Conservation (phyloP, 2,113 vertebrate species). For the Paramormyrops kingsleyae region DNA sequence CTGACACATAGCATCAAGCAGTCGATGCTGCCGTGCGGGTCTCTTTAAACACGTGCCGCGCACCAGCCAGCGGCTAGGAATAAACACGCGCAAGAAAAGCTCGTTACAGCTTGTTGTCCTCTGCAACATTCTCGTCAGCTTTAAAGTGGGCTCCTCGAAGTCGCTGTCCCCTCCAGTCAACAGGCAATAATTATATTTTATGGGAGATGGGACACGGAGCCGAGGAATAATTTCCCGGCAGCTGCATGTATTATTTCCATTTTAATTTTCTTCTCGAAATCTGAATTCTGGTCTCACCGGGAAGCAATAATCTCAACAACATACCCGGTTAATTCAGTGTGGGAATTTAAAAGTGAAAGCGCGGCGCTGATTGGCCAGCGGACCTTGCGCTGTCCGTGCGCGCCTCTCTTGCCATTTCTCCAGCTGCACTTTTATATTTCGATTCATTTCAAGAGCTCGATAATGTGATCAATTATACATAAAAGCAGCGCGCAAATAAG, state of each 20-base stretch:
- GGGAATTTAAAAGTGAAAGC: neutral
- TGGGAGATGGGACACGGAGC: neutral
- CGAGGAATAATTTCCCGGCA: neutral
- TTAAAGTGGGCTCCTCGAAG: neutral
- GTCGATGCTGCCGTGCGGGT: neutral
- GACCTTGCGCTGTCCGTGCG: neutral
- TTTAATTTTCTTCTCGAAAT: slow-evolving; percentile 6
- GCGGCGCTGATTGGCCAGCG: neutral
- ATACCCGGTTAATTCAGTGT: neutral
- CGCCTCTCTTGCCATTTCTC: neutral
- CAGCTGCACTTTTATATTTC: neutral
- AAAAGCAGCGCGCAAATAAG: neutral
- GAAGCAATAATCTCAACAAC: neutral
- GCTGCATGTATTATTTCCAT: slow-evolving; percentile 1
- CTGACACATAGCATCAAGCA: neutral
- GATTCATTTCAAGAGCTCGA: neutral
- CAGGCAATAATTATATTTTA: slow-evolving; percentile 1
- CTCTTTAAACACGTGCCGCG: neutral
- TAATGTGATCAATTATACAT: neutral
- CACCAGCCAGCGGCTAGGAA: neutral
- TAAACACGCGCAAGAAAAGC: neutral
- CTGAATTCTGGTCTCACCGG: neutral
- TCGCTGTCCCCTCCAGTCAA: neutral
- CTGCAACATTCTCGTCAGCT: neutral
- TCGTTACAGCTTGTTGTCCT: neutral